Evolutionary conservation across 1,140 invertebrate species (phyloP).

Genomic region (Nylanderia fulva): DNA sequence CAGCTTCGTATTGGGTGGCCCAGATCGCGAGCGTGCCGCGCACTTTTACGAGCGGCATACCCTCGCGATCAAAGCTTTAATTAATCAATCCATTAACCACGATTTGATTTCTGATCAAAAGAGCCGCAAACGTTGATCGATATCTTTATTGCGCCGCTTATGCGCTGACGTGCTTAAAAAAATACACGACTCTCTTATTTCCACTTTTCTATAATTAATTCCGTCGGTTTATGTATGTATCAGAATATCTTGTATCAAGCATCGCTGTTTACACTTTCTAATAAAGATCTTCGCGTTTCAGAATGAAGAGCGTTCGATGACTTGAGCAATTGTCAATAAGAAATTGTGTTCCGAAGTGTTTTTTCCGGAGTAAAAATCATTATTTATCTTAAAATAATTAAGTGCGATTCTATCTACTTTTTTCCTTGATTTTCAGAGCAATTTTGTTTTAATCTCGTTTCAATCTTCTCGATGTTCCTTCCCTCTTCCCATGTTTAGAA

Average conservation of each 20-base stretch:
- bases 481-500: background rate
- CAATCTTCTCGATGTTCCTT: background rate
- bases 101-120: constrained; percentile 52
- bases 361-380: background rate
- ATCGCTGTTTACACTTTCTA: constrained; percentile 36
- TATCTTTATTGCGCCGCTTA: constrained; percentile 44
- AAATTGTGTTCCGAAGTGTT: background rate
- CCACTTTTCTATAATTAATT: constrained; percentile 41
- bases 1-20: constrained; percentile 52
- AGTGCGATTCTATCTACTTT: background rate
- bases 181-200: background rate
- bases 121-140: constrained; percentile 43
- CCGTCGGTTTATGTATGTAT: background rate
- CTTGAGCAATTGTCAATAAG: background rate
- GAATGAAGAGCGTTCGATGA: background rate
- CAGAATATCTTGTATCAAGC: constrained; percentile 2
- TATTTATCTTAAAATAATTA: background rate
- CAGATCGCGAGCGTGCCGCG: constrained; percentile 28
- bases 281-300: constrained; percentile 14
- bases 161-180: background rate
- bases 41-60: constrained; percentile 40
- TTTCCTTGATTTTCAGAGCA: background rate
- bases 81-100: constrained; percentile 54
- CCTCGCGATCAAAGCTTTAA: constrained; percentile 38
- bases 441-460: too few relatives aligned